Evolutionary conservation across 2,113 vertebrate species (phyloP), one percentile per base, ranked within the genome.

Genomic region (Hirundichthys speculiger): DNA sequence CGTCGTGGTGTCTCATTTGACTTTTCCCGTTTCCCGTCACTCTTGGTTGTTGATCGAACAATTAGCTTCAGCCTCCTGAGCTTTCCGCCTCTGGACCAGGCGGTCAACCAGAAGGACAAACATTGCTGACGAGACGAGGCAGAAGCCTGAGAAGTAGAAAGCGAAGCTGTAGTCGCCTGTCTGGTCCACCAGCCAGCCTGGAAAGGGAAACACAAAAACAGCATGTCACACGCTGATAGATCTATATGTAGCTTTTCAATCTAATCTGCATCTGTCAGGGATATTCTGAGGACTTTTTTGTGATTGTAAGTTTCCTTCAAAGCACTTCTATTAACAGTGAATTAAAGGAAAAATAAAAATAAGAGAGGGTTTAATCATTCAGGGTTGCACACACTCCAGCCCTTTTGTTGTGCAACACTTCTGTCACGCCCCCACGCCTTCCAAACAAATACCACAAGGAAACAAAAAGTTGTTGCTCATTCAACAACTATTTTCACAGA

Each of bases 171-270:
- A 90, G 79, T 81, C 51, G 0, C 40, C 10, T 0, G 53, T 79
- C 19, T 62, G 19, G 40, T 90, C 90, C 79, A 91, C 89, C 79
- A 90, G 71, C 86, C 84, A 90, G 48, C 89, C 90, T 91, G 82
- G 73, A n/a, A 45, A 5, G 5, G 3, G 11, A 38, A 13, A 34
- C 6, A 53, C 8, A 24, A 21, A n/a, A 55, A 41, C 6, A 1
- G n/a, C 43, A 40, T 43, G 45, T 43, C 27, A 13, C n/a, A n/a
- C n/a, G n/a, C 38, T n/a, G 19, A 3, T 14, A 7, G 15, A 19
- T 15, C 11, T 13, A 2, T 10, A 18, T 13, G 9, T 10, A 18
- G n/a, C 18, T n/a, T 10, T 1, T 19, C 43, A 45, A 3, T 19
- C 3, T 19, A 2, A 45, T 7, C 42, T 18, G 16, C 42, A 45